Conservation (phyloP, 2,113 vertebrate species). For the Melanostigma gelatinosum region DNA sequence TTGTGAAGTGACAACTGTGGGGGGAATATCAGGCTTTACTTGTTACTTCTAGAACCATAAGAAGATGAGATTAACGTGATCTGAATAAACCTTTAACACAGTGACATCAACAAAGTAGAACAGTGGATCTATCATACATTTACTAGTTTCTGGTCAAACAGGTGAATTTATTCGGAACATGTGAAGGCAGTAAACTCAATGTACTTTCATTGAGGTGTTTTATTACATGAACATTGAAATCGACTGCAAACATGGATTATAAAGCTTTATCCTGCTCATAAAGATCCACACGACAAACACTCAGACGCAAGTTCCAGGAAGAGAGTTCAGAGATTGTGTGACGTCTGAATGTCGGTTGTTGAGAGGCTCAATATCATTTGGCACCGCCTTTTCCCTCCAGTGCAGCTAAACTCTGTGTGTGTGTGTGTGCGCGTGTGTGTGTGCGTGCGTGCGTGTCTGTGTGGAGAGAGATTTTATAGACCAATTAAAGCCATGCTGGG, state of each 20-base stretch:
- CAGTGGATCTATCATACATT: neutral
- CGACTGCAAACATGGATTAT: constrained; percentile 3
- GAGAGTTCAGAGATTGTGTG: constrained; percentile 1
- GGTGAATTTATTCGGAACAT: neutral
- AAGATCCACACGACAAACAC: constrained; percentile 23
- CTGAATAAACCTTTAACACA: too few species aligned
- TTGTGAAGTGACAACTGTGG: neutral
- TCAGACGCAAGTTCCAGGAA: constrained; percentile 18
- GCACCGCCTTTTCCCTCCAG: constrained; percentile 22
- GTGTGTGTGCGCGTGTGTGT: constrained; percentile 9
- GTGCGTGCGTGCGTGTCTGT: constrained; percentile 9
- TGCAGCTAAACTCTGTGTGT: constrained; percentile 11
- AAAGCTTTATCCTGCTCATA: constrained; percentile 31
- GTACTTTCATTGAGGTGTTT: constrained; percentile 4
- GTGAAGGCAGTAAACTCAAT: neutral
- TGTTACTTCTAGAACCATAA: neutral
- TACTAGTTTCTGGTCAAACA: neutral
- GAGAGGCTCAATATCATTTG: constrained; percentile 26
- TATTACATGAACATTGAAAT: constrained; percentile 30
- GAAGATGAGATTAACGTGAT: neutral
- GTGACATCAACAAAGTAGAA: neutral
- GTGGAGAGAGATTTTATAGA: constrained; percentile 56
- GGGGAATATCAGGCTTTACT: neutral
- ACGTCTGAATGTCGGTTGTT: constrained; percentile 40
- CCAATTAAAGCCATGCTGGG: constrained; percentile 50